phyloP scores from a whole-genome alignment of 1,140 invertebrate species.

The Euura lappo region DNA sequence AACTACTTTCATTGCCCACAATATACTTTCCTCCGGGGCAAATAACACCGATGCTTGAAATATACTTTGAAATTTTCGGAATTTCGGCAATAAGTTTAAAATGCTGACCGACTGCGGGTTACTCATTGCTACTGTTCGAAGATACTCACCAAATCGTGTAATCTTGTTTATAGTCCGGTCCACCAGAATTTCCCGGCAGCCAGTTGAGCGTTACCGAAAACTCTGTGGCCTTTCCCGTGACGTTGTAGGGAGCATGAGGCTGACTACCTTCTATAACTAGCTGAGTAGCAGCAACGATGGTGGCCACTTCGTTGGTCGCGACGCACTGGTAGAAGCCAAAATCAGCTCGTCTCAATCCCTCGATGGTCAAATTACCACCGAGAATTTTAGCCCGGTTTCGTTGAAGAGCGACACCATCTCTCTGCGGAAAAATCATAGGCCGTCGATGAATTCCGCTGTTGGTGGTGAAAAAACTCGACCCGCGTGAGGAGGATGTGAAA shows the following conservation, averaged over 20 bases:
- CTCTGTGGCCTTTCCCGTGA: conserved; percentile 84
- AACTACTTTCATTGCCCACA: no score
- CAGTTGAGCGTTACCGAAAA: conserved; percentile 90
- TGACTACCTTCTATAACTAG: conserved; percentile 95
- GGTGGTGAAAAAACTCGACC: not conserved
- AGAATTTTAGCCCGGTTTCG: conserved; percentile 77
- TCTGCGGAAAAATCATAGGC: conserved; percentile 51
- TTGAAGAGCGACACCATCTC: conserved; percentile 81
- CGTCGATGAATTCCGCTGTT: not conserved
- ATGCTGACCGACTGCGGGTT: no score
- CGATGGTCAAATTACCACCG: conserved; percentile 92
- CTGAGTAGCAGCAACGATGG: conserved; percentile 87
- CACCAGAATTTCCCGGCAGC: conserved; percentile 94
- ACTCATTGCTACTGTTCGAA: no score
- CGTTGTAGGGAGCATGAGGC: conserved; percentile 94
- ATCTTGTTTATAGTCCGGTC: conserved; percentile 91
- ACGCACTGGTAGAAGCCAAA: conserved; percentile 96
- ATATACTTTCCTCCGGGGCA: no score
- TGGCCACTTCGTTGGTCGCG: conserved; percentile 93
- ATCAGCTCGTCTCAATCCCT: conserved; percentile 84
- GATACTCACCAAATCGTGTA: conserved; percentile 84
- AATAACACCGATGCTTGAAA: no score
- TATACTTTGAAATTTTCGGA: no score
- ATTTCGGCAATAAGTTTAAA: no score
- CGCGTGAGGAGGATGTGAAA: not conserved